phyloP scores from a whole-genome alignment of 1,140 invertebrate genomes.

The Sitophilus oryzae region DNA sequence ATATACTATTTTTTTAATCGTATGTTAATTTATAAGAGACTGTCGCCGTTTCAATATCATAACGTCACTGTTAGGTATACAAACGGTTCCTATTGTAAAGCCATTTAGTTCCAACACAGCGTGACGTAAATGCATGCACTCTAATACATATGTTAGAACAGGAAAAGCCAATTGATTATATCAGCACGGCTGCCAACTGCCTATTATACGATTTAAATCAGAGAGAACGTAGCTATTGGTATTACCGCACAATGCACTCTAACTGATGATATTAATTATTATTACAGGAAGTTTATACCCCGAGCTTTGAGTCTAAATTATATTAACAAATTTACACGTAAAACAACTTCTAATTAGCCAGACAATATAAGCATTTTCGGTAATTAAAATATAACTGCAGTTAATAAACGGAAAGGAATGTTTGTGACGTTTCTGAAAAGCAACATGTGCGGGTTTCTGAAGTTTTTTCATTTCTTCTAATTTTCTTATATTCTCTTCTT shows the following conservation, averaged over 20 bases:
- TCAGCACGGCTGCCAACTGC: slow-evolving; percentile 21
- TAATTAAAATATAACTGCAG: no score
- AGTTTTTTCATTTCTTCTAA: no score
- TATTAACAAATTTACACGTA: no score
- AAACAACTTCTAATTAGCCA: no score
- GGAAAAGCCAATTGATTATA: slow-evolving; percentile 29
- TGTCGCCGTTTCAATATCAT: neutral
- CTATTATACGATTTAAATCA: slow-evolving; percentile 27
- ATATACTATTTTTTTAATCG: no score
- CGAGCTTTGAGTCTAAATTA: no score
- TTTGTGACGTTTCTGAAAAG: no score
- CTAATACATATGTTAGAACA: slow-evolving; percentile 9
- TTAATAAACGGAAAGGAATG: no score
- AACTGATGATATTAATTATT: neutral
- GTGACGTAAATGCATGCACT: neutral
- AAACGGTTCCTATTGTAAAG: neutral
- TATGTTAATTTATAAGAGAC: no score
- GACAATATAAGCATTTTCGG: no score
- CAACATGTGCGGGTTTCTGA: no score
- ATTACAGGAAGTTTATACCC: neutral
- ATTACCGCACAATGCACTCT: neutral
- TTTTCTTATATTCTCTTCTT: no score
- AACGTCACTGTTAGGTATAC: neutral
- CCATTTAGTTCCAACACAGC: neutral
- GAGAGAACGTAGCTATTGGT: neutral